Conservation (phyloP, 2,113 vertebrate genomes). For the Cathartes aura region DNA sequence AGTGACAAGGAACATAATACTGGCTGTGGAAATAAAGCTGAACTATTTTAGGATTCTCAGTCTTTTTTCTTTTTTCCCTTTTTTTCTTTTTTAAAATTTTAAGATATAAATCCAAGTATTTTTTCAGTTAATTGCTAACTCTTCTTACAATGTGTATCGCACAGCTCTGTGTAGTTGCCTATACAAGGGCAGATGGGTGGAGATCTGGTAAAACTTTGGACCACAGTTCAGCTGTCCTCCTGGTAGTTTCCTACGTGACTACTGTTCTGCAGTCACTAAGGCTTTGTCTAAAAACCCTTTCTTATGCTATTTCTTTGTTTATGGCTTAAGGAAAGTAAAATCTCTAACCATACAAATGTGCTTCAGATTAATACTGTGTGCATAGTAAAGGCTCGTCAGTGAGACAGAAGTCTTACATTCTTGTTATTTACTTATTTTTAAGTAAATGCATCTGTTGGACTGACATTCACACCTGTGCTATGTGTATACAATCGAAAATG, state of each 20-base stretch:
- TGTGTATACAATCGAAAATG: background rate
- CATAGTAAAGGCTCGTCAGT: background rate
- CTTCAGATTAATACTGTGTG: background rate
- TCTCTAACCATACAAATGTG: background rate
- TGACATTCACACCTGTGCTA: background rate
- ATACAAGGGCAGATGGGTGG: background rate
- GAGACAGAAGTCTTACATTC: background rate
- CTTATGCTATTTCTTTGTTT: background rate
- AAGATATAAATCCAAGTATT: background rate
- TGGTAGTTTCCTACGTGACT: background rate
- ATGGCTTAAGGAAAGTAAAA: background rate
- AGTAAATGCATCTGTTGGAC: background rate
- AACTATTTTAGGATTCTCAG: background rate
- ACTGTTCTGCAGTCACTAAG: background rate
- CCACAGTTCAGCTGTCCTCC: background rate
- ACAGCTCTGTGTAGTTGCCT: fast-evolving
- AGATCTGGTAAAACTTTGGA: background rate
- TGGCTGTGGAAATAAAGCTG: background rate
- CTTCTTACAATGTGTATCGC: background rate
- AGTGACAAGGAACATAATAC: background rate
- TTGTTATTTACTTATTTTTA: conserved; percentile 13
- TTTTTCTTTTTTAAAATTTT: background rate
- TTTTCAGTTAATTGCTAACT: background rate
- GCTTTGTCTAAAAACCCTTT: background rate
- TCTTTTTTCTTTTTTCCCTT: background rate